Evolutionary conservation across 2,888 invertebrate species (phyloP).

Genomic region (Hydraecia micacea): DNA sequence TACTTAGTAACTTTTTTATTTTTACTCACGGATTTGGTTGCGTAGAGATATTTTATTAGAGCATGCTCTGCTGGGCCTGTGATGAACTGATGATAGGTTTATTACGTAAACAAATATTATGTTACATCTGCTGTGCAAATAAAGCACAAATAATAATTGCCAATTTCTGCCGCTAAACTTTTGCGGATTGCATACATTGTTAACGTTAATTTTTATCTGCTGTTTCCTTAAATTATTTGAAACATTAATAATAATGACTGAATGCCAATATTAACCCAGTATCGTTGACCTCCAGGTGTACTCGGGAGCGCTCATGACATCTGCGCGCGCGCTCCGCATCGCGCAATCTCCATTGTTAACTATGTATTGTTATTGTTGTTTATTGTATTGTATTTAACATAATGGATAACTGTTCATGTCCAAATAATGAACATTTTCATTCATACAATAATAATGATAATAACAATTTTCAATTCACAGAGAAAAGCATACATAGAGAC

Average conservation of each 20-base stretch:
- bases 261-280: conserved; percentile 63
- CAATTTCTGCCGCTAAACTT: neutral
- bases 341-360: conserved; percentile 71
- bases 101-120: neutral
- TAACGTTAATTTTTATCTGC: neutral
- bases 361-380: conserved; percentile 70
- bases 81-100: conserved; percentile 6
- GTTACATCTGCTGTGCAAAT: neutral
- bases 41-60: neutral
- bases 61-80: neutral
- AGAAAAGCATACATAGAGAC: neutral
- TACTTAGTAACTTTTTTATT: conserved; percentile 24
- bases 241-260: conserved; percentile 7
- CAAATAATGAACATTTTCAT: conserved; percentile 38
- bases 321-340: conserved; percentile 66
- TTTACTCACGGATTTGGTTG: conserved; percentile 20
- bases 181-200: neutral
- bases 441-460: conserved; percentile 10
- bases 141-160: neutral
- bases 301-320: conserved; percentile 64
- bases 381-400: conserved; percentile 61
- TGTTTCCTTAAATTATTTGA: neutral
- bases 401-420: conserved; percentile 64
- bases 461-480: neutral
- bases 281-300: conserved; percentile 71